Conservation (phyloP, 2,113 vertebrate genomes). For the Peromyscus polionotus region DNA sequence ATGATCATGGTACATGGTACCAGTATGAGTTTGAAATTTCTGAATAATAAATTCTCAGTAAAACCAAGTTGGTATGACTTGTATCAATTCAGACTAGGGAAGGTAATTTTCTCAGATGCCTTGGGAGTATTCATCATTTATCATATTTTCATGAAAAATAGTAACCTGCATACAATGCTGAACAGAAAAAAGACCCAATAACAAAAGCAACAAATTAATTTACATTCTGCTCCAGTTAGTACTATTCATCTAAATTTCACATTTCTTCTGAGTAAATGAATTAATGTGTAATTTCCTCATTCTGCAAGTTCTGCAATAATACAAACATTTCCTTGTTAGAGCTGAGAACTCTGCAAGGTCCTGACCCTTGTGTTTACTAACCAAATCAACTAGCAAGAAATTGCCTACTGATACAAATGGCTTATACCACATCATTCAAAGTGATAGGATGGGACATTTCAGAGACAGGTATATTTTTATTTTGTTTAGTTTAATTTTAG, state of each 20-base stretch:
- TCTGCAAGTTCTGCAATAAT: background rate
- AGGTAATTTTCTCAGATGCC: background rate
- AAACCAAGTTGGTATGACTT: background rate
- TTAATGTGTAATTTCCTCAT: background rate
- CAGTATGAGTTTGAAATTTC: constrained; percentile 4
- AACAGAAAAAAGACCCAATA: background rate
- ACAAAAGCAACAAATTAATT: background rate
- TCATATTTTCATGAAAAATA: background rate
- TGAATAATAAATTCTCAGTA: constrained; percentile 17
- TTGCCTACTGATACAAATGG: background rate
- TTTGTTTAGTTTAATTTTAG: constrained; percentile 3
- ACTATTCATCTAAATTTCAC: background rate
- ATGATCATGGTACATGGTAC: background rate
- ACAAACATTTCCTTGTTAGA: background rate
- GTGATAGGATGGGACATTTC: background rate
- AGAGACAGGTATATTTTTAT: background rate
- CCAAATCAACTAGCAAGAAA: constrained; percentile 1
- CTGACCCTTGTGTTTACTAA: background rate
- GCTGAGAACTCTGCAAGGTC: background rate
- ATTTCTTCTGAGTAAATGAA: background rate
- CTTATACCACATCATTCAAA: background rate
- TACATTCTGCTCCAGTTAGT: background rate
- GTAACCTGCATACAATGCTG: background rate
- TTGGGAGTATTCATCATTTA: constrained; percentile 1
- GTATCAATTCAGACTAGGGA: background rate